A percentile compares a stretch with the other conserved stretches of the same genome.
Evolutionary conservation across 2,888 invertebrate genomes (phyloP).

Genomic region (Cataglyphis albicans): DNA sequence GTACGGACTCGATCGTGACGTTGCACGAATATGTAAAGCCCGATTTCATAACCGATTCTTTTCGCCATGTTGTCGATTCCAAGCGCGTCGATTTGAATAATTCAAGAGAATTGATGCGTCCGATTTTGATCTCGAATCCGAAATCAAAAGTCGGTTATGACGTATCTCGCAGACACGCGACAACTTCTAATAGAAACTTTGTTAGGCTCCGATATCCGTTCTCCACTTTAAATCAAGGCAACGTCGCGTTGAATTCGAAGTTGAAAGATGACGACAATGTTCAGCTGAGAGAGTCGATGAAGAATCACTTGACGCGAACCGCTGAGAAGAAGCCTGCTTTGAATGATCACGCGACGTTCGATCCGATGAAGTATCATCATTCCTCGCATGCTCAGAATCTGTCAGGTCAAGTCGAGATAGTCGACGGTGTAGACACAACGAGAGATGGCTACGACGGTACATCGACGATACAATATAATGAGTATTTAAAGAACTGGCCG

Average conservation of each 20-base stretch:
- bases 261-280: neutral
- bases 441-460: neutral
- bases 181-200: slow-evolving; percentile 23
- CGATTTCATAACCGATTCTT: neutral
- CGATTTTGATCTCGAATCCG: slow-evolving; percentile 55
- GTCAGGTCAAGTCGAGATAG: slow-evolving; percentile 30
- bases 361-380: slow-evolving; percentile 33
- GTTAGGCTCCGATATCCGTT: slow-evolving; percentile 30
- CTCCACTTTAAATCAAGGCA: neutral
- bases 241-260: neutral
- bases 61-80: neutral
- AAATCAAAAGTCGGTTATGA: slow-evolving; percentile 30
- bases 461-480: neutral
- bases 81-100: slow-evolving; percentile 58
- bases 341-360: neutral
- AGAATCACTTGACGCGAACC: slow-evolving; percentile 20
- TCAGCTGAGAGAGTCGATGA: neutral
- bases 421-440: neutral
- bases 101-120: slow-evolving; percentile 45
- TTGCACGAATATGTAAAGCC: neutral
- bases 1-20: neutral
- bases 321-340: neutral
- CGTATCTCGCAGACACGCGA: neutral
- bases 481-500: slow-evolving; percentile 81
- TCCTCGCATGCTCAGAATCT: slow-evolving; percentile 1